Evolutionary conservation across 30 jellyfish, hydroid and myxozoan genomes (phyloP).

Genomic region (Cassiopea andromeda): DNA sequence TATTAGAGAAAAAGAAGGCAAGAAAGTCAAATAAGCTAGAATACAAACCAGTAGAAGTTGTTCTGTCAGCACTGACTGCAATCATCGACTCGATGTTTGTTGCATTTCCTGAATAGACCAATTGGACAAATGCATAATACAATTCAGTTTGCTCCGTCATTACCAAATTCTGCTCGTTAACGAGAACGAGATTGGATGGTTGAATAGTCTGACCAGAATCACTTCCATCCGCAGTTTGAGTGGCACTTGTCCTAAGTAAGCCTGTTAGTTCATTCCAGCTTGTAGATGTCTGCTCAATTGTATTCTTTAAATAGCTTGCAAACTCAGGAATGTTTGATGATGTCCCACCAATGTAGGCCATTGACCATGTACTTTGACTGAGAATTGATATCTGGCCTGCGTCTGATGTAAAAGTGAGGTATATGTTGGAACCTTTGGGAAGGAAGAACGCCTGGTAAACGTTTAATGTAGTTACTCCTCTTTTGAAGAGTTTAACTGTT

Average conservation of each 20-base stretch:
- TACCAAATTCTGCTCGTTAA: slow-evolving; percentile 48
- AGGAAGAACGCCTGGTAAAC: slow-evolving; percentile 73
- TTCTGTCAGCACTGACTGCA: slow-evolving; percentile 81
- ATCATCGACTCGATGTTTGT: slow-evolving; percentile 70
- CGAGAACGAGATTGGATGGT: slow-evolving; percentile 76
- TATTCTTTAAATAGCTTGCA: slow-evolving; percentile 45
- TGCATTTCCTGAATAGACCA: slow-evolving; percentile 85
- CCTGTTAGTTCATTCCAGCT: slow-evolving; percentile 55
- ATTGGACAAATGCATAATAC: slow-evolving; percentile 70
- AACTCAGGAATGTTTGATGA: slow-evolving; percentile 70
- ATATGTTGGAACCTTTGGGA: slow-evolving; percentile 76
- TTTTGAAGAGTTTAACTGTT: slow-evolving; percentile 13
- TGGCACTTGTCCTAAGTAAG: slow-evolving; percentile 43
- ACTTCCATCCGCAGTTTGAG: slow-evolving; percentile 58
- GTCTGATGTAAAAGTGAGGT: slow-evolving; percentile 39
- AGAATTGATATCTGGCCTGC: slow-evolving; percentile 58
- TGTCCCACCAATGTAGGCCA: slow-evolving; percentile 78
- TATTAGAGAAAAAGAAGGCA: not conserved
- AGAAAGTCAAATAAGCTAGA: too few relatives aligned
- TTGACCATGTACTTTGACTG: slow-evolving; percentile 84
- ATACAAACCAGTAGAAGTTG: slow-evolving; percentile 54
- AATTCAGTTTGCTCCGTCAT: slow-evolving; percentile 73
- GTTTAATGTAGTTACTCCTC: slow-evolving; percentile 65
- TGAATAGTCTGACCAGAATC: slow-evolving; percentile 73
- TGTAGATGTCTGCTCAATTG: slow-evolving; percentile 28